A percentile compares a stretch with the other conserved stretches of the same genome.
Conservation (phyloP, 2,797 vertebrate genomes). For the Ciconia nigra region DNA sequence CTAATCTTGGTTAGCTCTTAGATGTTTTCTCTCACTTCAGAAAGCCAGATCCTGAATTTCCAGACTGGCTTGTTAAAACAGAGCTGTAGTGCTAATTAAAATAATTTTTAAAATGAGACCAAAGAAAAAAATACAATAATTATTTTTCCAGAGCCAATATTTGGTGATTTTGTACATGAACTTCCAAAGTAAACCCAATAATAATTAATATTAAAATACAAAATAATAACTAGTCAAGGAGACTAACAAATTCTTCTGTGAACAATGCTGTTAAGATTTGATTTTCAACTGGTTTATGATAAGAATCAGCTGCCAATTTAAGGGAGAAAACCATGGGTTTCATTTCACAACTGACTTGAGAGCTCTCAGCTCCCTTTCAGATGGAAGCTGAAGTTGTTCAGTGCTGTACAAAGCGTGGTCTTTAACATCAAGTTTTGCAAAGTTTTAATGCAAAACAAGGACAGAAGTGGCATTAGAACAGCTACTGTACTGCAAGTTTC, state of each 20-base stretch:
- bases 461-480: not conserved
- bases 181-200: not conserved
- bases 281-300: not conserved
- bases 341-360: not conserved
- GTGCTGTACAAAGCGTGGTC: not conserved
- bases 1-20: not conserved
- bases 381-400: not conserved
- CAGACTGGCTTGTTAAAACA: not conserved
- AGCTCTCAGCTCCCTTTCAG: not conserved
- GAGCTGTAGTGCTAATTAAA: not conserved
- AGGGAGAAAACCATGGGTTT: not conserved
- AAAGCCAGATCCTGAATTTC: not conserved
- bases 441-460: not conserved
- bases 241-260: not conserved
- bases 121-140: not conserved
- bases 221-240: not conserved
- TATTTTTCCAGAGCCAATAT: not conserved
- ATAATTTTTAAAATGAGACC: not conserved
- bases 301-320: not conserved
- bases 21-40: slow-evolving; percentile 26
- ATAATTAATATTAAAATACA: not conserved
- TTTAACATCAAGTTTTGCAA: not conserved
- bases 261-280: not conserved
- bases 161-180: not conserved
- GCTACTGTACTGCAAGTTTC: not conserved